A percentile compares a stretch with the other conserved stretches of the same genome.
Evolutionary conservation across 2,888 invertebrate species (phyloP).

Genomic region (Anarsia innoxiella): DNA sequence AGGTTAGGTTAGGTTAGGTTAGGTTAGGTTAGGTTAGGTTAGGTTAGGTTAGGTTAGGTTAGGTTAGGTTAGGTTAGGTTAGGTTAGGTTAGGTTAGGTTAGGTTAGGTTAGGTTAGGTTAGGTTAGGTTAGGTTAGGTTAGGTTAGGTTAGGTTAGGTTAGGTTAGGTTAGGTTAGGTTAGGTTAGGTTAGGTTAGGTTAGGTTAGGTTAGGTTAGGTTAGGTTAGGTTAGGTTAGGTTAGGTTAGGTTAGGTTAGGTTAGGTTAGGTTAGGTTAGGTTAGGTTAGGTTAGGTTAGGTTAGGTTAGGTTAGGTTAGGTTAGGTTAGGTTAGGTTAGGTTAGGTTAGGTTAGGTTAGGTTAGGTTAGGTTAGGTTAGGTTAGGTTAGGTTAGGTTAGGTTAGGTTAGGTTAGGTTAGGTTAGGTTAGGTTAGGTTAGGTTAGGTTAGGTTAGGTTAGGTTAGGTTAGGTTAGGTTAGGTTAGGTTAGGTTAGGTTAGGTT

Average conservation of each 20-base stretch:
- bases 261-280: slow-evolving; percentile 13
- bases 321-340: slow-evolving; percentile 14
- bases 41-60: slow-evolving; percentile 11
- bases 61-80: slow-evolving; percentile 14
- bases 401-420: slow-evolving; percentile 13
- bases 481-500: slow-evolving; percentile 3
- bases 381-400: slow-evolving; percentile 13
- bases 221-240: slow-evolving; percentile 11
- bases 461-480: slow-evolving; percentile 14
- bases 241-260: slow-evolving; percentile 11
- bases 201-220: slow-evolving; percentile 8
- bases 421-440: slow-evolving; percentile 14
- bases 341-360: slow-evolving; percentile 13
- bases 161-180: slow-evolving; percentile 9
- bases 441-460: slow-evolving; percentile 11
- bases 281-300: slow-evolving; percentile 12
- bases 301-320: slow-evolving; percentile 14
- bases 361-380: slow-evolving; percentile 12
- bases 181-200: slow-evolving; percentile 10
- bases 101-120: slow-evolving; percentile 12
- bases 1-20: slow-evolving; percentile 11
- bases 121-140: slow-evolving; percentile 13
- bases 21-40: slow-evolving; percentile 10
- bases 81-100: slow-evolving; percentile 13
- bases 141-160: slow-evolving; percentile 12